Evolutionary conservation across 1,140 invertebrate species (phyloP).

Genomic region (Mizuhopecten yessoensis): DNA sequence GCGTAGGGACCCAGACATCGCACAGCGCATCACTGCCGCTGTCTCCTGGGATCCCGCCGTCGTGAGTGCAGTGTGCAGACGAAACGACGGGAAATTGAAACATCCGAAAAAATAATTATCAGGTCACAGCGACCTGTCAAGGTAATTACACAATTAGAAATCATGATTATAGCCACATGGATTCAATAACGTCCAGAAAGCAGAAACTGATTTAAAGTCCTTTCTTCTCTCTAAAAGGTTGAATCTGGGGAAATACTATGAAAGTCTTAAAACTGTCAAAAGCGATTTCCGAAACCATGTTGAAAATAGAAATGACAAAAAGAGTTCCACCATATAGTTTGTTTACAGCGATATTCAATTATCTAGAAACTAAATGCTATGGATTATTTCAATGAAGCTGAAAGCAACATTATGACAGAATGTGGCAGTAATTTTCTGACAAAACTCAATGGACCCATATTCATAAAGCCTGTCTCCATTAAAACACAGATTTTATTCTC

Average conservation of each 20-base stretch:
- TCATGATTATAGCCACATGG: not conserved
- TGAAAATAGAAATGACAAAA: not conserved
- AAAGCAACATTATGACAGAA: too few species aligned
- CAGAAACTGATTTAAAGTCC: not conserved
- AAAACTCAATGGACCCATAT: too few species aligned
- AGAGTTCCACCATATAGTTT: not conserved
- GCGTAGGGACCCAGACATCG: not conserved
- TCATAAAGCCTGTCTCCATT: too few species aligned
- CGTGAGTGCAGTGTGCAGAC: not conserved
- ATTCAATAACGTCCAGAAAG: not conserved
- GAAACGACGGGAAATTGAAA: not conserved
- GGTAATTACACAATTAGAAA: not conserved
- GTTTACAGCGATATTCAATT: not conserved
- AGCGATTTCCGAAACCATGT: not conserved
- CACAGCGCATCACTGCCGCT: not conserved
- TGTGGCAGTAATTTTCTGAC: not conserved
- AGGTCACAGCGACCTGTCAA: not conserved
- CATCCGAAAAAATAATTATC: slow-evolving; percentile 34
- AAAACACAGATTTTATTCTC: too few species aligned
- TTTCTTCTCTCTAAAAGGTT: not conserved
- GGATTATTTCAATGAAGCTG: not conserved
- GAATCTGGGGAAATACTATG: not conserved
- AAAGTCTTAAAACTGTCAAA: not conserved
- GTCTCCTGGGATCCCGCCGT: not conserved
- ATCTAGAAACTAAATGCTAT: not conserved